Evolutionary conservation across 1,140 invertebrate genomes (phyloP).

Genomic region (Nomia melanderi): DNA sequence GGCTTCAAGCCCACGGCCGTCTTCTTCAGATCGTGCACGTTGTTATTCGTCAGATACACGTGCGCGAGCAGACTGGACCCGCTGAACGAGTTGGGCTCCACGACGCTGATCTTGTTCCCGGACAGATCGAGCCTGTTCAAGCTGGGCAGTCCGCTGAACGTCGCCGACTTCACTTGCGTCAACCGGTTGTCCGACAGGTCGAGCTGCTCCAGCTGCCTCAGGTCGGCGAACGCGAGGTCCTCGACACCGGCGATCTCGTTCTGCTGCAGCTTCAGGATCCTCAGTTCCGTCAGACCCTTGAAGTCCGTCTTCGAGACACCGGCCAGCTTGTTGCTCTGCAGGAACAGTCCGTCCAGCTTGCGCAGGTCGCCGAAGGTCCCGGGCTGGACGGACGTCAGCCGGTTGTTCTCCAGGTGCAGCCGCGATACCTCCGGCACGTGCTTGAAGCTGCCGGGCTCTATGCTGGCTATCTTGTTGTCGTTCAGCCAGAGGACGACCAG

Average conservation of each 20-base stretch:
- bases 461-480: slow-evolving; percentile 48
- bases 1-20: not conserved
- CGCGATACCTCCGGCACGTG: slow-evolving; percentile 20
- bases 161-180: not conserved
- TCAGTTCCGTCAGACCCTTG: slow-evolving; percentile 29
- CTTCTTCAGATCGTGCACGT: not conserved
- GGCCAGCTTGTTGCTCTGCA: slow-evolving; percentile 47
- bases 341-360: slow-evolving; percentile 45
- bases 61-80: slow-evolving; percentile 4
- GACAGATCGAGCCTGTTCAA: slow-evolving; percentile 31
- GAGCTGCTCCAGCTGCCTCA: slow-evolving; percentile 33
- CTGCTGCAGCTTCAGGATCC: slow-evolving; percentile 26
- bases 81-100: slow-evolving; percentile 29
- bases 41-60: slow-evolving; percentile 10
- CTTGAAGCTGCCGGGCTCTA: slow-evolving; percentile 35
- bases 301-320: slow-evolving; percentile 24
- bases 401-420: slow-evolving; percentile 51
- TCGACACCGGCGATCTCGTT: slow-evolving; percentile 51
- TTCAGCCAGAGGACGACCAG: slow-evolving; percentile 48
- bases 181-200: slow-evolving; percentile 31
- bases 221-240: slow-evolving; percentile 11
- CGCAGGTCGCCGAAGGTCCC: slow-evolving; percentile 29
- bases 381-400: slow-evolving; percentile 5
- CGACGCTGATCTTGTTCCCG: slow-evolving; percentile 16
- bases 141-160: slow-evolving; percentile 25